phyloP scores from a whole-genome alignment of 2,797 vertebrate species.

The Poecilia velifera region DNA sequence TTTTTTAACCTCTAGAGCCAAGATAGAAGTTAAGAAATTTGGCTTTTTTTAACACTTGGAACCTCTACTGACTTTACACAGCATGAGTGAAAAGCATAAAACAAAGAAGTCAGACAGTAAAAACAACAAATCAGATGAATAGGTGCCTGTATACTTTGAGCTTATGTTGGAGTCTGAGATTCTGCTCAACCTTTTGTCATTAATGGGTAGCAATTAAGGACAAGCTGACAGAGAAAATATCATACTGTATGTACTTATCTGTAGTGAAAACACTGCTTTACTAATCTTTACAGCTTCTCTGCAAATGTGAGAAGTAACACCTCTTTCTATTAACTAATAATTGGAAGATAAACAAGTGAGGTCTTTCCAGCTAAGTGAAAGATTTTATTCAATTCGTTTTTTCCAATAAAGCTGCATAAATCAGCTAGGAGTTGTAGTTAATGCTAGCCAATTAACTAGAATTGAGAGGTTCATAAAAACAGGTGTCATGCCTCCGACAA shows the following conservation, averaged over 20 bases:
- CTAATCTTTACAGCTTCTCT: background rate
- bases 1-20: background rate
- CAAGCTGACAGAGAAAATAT: background rate
- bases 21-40: background rate
- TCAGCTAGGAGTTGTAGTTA: background rate
- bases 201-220: background rate
- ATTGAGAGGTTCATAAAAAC: slow-evolving; percentile 9
- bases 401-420: background rate
- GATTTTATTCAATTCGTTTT: background rate
- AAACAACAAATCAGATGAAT: background rate
- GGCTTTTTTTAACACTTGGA: background rate
- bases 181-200: background rate
- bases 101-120: background rate
- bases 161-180: background rate
- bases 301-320: background rate
- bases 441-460: background rate
- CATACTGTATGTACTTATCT: background rate
- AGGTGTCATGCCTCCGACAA: slow-evolving; percentile 10
- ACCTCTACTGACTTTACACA: background rate
- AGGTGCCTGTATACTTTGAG: background rate
- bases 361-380: background rate
- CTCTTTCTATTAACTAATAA: background rate
- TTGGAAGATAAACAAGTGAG: background rate
- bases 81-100: background rate
- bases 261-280: background rate